Conservation (phyloP, 1,140 invertebrate genomes). For the Colletes gigas region DNA sequence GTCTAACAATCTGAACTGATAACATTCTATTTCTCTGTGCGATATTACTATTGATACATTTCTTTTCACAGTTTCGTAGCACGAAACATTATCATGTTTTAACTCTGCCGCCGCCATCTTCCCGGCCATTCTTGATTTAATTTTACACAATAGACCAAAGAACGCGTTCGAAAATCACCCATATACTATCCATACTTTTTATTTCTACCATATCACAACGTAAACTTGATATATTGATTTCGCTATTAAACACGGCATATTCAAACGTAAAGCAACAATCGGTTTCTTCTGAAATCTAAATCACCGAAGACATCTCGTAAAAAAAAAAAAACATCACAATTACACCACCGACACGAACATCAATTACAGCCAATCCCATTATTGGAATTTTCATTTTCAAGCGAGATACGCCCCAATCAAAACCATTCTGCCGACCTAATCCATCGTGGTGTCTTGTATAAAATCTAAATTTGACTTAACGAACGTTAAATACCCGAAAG, state of each 20-base stretch:
- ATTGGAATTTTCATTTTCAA: constrained; percentile 5
- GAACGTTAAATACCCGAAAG: background rate
- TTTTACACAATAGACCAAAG: constrained; percentile 31
- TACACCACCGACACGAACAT: background rate
- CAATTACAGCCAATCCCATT: constrained; percentile 13
- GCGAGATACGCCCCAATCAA: background rate
- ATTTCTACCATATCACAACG: background rate
- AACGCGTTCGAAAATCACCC: constrained; percentile 31
- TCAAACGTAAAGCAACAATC: background rate
- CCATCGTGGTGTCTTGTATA: background rate
- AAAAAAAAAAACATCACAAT: background rate
- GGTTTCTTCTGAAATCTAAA: background rate
- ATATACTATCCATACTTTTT: background rate
- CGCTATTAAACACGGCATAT: background rate
- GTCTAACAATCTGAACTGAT: constrained; percentile 68
- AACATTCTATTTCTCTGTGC: constrained; percentile 62
- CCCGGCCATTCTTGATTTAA: constrained; percentile 54
- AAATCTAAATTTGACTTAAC: background rate
- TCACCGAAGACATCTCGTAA: background rate
- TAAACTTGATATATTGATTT: background rate
- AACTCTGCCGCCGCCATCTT: constrained; percentile 75
- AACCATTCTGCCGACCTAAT: background rate
- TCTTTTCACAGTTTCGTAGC: constrained; percentile 57
- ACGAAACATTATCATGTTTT: constrained; percentile 65
- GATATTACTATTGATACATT: constrained; percentile 46